Conservation (phyloP, 1,140 invertebrate genomes). For the Tetramorium alpestre region DNA sequence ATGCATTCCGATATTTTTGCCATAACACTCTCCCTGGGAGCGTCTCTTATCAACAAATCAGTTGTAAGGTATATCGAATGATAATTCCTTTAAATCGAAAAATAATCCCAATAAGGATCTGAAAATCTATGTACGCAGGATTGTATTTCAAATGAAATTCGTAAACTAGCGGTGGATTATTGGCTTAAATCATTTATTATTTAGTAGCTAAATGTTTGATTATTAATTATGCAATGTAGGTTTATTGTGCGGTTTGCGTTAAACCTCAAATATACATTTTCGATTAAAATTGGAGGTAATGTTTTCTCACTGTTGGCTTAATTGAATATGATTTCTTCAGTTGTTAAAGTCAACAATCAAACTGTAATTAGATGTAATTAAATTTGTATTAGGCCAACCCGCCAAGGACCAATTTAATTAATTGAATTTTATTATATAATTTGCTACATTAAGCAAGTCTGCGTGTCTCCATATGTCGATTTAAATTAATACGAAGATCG, state of each 20-base stretch:
- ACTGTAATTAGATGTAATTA: neutral
- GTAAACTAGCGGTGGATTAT: neutral
- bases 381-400: neutral
- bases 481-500: neutral
- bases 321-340: neutral
- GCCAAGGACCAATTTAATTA: neutral
- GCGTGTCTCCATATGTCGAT: neutral
- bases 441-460: neutral
- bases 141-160: neutral
- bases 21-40: constrained; percentile 36
- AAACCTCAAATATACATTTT: constrained; percentile 22
- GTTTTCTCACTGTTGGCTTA: neutral
- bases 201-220: constrained; percentile 23
- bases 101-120: neutral
- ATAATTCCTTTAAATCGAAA: constrained; percentile 11
- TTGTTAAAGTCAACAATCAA: neutral
- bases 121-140: neutral
- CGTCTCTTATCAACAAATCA: constrained; percentile 29
- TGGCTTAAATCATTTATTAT: constrained; percentile 10
- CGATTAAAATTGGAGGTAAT: neutral
- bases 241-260: neutral
- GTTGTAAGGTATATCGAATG: neutral
- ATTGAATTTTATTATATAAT: constrained; percentile 1
- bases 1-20: constrained; percentile 53
- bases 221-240: neutral